Base-by-base conservation (phyloP, 2,113 vertebrate genomes). In the Cathartes aura region DNA sequence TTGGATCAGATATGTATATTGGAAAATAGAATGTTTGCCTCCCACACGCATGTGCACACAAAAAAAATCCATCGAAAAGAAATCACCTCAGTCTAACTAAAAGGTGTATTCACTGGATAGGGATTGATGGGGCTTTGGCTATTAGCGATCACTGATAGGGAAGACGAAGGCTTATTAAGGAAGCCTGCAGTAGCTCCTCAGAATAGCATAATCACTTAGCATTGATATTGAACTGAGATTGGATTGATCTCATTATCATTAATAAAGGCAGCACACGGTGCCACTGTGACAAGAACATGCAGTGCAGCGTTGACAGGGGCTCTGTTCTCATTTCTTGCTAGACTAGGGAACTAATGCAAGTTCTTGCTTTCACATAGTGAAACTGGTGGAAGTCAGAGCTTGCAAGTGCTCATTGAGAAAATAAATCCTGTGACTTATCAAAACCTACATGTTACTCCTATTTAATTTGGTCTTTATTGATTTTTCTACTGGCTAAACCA, bases 401-500 rank as follows among this genome's bases (percentile, higher is more conserved):
- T 91, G 55, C 53, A 68, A 79, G 75, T 81, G 43, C 68, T 89
- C 48, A 8, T 2, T 90, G 80, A 72, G 48, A 90, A 90, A 91
- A 78, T 74, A 95, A 95, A 78, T 86, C 76, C 48, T 29, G 6
- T 66, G 78, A 36, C 38, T 84, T 93, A 82, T n/a, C 60, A 72
- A 85, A 70, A 52, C 34, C 59, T 76, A 60, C 18, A 29, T 84
- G 71, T 70, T 89, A 92, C 84, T 88, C 84, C 66, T 82, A 23
- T 95, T 95, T 90, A 64, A 93, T 94, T 91, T 94, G 59, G 16
- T 76, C 55, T 91, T 63, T 53, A 91, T 92, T 85, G 92, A 87
- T 94, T 94, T 92, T 89, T 45, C 68, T 87, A 12, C 72, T 63
- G 79, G 12, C 75, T 95, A 87, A 95, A 89, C 42, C 50, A 78